Base-by-base conservation (phyloP, 2,113 vertebrate species). In the Pluvianellus socialis region DNA sequence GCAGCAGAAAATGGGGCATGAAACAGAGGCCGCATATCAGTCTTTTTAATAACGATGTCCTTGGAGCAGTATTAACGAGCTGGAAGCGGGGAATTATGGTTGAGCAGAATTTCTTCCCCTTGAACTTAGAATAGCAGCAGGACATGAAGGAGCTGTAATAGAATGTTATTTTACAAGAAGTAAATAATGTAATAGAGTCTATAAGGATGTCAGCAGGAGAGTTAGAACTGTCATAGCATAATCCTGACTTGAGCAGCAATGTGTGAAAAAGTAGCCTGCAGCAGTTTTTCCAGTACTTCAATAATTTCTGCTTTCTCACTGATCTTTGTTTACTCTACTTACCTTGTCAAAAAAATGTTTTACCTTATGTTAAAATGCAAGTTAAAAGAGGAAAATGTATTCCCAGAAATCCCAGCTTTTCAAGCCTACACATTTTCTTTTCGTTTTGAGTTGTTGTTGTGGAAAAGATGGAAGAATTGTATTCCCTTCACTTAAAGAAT, bases 131-230 rank as follows among this genome's bases (percentile, higher is more conserved):
- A 90, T 95, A 97, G 94, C 97, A 97, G 96, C 96, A 95, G 95
- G 97, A 97, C 86, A 96, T 96, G 97, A 97, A 97, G 96, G 91
- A 96, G 89, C 91, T 94, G 96, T 98, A 98, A 98, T 97, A 97
- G 97, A 97, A 97, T 98, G 97, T 96, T 98, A 97, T 98, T 97
- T 97, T 97, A 98, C 96, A 94, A 97, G 97, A 96, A 97, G 97
- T 98, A 98, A 98, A 98, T 98, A 98, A 98, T 98, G 97, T 97
- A 98, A 97, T 96, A 97, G 97, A 96, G 94, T 97, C 96, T 97
- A 97, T 97, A 96, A 97, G 97, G 95, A 95, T 97, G 97, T 97
- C 97, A 97, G 97, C 97, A 97, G 97, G 97, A 98, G 97, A 97
- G 96, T 96, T 97, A 97, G 94, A 97, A 95, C 96, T 97, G 97